phyloP scores from a whole-genome alignment of 2,888 invertebrate species.

The Plebejus anna region DNA sequence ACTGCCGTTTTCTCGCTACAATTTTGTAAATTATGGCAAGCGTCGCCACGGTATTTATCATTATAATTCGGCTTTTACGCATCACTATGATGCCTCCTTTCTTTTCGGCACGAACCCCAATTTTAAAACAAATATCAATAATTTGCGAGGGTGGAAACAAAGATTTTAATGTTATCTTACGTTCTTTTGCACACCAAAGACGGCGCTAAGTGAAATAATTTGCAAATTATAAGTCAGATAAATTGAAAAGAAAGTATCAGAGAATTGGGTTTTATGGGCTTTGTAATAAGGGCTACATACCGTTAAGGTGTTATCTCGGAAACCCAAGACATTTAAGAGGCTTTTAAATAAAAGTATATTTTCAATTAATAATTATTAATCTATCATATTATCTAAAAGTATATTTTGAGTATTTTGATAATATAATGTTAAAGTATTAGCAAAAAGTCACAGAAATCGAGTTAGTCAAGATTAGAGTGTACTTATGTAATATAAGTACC shows the following conservation, averaged over 20 bases:
- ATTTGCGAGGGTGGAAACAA: not conserved
- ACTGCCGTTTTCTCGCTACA: too few species aligned
- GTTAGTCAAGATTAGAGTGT: too few species aligned
- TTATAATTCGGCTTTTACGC: too few species aligned
- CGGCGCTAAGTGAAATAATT: not conserved
- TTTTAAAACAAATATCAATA: not conserved
- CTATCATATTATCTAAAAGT: not conserved
- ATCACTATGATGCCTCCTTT: too few species aligned
- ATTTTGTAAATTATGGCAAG: too few species aligned
- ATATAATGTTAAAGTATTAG: not conserved
- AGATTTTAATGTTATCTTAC: not conserved
- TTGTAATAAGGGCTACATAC: not conserved
- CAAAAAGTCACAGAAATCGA: not conserved
- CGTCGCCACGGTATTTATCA: too few species aligned
- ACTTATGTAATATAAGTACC: too few species aligned
- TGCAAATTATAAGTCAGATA: not conserved
- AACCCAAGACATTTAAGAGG: not conserved
- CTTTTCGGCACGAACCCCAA: too few species aligned
- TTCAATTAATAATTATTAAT: not conserved
- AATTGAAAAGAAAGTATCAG: conserved; percentile 8
- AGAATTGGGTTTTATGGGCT: not conserved
- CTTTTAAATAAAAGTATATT: not conserved
- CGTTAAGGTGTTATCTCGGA: conserved; percentile 10
- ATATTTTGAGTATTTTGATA: not conserved
- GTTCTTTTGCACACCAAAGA: not conserved